Percentiles rank a stretch among this genome's conserved stretches.
Evolutionary conservation across 2,113 vertebrate genomes (phyloP).

Genomic region (Pionites leucogaster): DNA sequence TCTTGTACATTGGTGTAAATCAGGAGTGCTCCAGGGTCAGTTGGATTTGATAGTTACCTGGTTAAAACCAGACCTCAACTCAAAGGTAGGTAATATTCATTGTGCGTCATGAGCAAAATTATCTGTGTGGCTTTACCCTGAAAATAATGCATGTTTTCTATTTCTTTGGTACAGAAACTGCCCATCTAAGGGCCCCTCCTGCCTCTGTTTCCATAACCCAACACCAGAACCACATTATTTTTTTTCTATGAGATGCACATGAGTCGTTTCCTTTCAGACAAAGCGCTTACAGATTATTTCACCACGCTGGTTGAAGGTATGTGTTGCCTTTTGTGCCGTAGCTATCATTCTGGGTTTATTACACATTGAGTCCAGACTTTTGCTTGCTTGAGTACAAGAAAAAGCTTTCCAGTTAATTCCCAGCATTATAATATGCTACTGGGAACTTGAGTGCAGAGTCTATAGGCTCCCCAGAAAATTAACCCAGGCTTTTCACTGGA

Average conservation of each 20-base stretch:
- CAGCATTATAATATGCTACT: not conserved
- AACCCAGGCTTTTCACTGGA: not conserved
- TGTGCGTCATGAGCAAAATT: not conserved
- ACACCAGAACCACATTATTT: not conserved
- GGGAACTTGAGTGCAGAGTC: not conserved
- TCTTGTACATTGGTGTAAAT: not conserved
- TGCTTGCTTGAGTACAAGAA: not conserved
- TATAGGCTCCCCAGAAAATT: not conserved
- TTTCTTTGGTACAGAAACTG: not conserved
- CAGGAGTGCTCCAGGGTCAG: not conserved
- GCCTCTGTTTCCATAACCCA: not conserved
- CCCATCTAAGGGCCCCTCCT: not conserved
- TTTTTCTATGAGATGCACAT: accelerated
- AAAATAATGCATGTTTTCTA: not conserved
- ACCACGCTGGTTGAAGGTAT: not conserved
- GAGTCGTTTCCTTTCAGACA: not conserved
- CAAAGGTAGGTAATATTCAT: not conserved
- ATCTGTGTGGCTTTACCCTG: not conserved
- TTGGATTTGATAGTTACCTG: not conserved
- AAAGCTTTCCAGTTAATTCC: not conserved
- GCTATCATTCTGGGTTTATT: not conserved
- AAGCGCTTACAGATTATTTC: not conserved
- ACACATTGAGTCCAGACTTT: not conserved
- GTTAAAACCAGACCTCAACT: not conserved
- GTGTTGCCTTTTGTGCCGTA: not conserved